Conservation (phyloP, 2,113 vertebrate species). For the Neolamprologus falcicula region DNA sequence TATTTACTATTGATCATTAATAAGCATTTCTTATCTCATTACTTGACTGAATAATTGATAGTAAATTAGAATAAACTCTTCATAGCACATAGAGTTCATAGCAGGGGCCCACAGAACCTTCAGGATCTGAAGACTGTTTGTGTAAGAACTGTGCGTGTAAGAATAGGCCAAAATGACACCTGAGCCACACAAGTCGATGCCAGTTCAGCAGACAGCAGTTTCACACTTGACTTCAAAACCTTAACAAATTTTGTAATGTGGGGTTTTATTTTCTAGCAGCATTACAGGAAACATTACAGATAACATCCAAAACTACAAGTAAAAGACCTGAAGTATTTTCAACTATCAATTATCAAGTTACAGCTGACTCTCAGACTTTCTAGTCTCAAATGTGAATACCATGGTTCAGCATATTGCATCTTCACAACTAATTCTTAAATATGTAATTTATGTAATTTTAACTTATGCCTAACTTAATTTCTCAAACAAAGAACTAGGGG, state of each 20-base stretch:
- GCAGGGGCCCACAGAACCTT: background rate
- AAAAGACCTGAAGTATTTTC: background rate
- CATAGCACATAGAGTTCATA: background rate
- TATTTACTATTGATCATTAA: background rate
- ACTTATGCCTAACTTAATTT: background rate
- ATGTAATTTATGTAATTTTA: background rate
- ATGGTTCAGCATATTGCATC: background rate
- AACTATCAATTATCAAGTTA: background rate
- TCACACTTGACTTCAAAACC: background rate
- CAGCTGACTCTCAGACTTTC: background rate
- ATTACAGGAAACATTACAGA: background rate
- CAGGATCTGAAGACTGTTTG: background rate
- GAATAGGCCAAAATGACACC: background rate
- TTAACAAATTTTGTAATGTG: background rate
- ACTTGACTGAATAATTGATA: background rate
- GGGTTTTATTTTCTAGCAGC: background rate
- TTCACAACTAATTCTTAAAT: background rate
- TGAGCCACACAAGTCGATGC: rapidly evolving
- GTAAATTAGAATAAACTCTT: background rate
- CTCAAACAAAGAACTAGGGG: background rate
- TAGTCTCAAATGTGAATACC: background rate
- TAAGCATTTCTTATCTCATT: background rate
- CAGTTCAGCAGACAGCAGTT: background rate
- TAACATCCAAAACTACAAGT: background rate
- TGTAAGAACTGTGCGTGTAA: background rate